These are phyloP conservation scores for Argyrosomus japonicus DNA, from an alignment of 2,113 vertebrate genomes.

Conservation along the genomic window DNA sequence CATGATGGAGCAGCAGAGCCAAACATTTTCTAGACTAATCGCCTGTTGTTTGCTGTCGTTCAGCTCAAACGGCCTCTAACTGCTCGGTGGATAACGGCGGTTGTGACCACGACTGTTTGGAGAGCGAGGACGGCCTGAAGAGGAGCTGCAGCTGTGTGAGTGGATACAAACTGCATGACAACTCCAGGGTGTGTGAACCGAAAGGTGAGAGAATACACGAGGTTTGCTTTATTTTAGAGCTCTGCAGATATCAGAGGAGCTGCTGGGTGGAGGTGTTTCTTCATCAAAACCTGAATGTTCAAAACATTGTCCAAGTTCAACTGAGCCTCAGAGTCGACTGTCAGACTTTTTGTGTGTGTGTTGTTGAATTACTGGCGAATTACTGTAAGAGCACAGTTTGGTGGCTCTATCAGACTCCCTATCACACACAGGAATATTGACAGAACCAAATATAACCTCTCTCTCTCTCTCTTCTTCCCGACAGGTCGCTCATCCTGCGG, in stretches of 20 bases:
- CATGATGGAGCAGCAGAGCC: too few relatives aligned
- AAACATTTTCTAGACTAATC: too few relatives aligned
- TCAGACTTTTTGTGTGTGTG: too few relatives aligned
- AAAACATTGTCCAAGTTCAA: too few relatives aligned
- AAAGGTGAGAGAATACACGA: constrained; percentile 78
- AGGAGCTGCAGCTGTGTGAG: constrained; percentile 87
- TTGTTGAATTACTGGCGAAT: too few relatives aligned
- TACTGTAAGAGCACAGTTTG: too few relatives aligned
- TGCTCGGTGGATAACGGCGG: constrained; percentile 88
- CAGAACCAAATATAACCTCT: too few relatives aligned
- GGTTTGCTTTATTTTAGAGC: too few relatives aligned
- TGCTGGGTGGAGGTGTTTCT: neutral
- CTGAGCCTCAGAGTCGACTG: too few relatives aligned
- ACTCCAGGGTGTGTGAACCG: constrained; percentile 82
- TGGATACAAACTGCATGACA: constrained; percentile 82
- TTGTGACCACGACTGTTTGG: constrained; percentile 89
- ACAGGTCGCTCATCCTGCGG: constrained; percentile 87
- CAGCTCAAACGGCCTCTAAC: constrained; percentile 79
- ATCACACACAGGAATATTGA: too few relatives aligned
- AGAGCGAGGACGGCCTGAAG: constrained; percentile 55
- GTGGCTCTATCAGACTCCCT: too few relatives aligned
- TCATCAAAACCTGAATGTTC: too few relatives aligned
- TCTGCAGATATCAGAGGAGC: neutral
- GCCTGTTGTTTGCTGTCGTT: constrained; percentile 53
- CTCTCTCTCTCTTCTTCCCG: neutral